phyloP scores from a whole-genome alignment of 2,113 vertebrate genomes.

The Catharus fuscescens region DNA sequence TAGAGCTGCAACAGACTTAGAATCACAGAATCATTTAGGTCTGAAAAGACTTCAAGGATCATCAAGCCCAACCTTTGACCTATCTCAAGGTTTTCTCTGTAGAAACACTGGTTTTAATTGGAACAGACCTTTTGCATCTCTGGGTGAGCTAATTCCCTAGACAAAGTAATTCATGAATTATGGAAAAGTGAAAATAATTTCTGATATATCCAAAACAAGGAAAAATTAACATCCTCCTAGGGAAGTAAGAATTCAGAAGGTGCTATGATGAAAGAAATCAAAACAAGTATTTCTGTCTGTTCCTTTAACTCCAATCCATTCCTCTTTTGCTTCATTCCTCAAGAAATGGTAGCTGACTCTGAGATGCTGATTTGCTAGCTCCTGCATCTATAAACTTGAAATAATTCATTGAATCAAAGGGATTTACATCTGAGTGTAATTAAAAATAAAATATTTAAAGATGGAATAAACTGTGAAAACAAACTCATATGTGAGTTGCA shows the following conservation, averaged over 20 bases:
- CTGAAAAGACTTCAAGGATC: neutral
- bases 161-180: neutral
- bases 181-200: conserved; percentile 27
- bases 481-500: neutral
- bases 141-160: neutral
- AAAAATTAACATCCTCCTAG: conserved; percentile 27
- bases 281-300: neutral
- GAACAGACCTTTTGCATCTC: neutral
- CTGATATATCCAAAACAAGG: neutral
- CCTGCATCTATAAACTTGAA: conserved; percentile 52
- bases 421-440: neutral
- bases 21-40: neutral
- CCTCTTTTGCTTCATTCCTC: neutral
- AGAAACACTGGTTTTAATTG: neutral
- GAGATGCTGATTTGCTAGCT: neutral
- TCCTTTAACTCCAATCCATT: neutral
- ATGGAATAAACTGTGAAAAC: neutral
- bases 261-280: neutral
- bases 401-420: neutral
- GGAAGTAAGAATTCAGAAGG: conserved; percentile 21
- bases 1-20: neutral
- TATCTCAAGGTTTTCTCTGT: neutral
- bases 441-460: neutral
- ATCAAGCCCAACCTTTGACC: neutral
- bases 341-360: conserved; percentile 15